phyloP scores from a whole-genome alignment of 2,113 vertebrate species.

The Setophaga coronata region DNA sequence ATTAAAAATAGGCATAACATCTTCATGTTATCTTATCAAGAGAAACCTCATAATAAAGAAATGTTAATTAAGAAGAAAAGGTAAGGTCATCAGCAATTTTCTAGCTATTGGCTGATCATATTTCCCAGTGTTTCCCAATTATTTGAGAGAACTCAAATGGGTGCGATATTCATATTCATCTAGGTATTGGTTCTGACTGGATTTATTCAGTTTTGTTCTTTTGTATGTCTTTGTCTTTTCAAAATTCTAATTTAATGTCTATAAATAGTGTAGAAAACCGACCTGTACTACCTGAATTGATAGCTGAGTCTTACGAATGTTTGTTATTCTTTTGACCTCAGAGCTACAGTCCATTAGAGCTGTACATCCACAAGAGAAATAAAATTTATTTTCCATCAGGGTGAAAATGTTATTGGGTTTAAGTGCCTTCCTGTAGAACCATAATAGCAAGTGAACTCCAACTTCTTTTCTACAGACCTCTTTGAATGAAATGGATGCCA shows the following conservation, averaged over 20 bases:
- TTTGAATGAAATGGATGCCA: not conserved
- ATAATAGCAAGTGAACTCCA: not conserved
- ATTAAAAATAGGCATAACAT: not conserved
- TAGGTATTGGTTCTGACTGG: not conserved
- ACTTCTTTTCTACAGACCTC: not conserved
- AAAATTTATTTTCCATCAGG: not conserved
- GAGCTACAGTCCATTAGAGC: rapidly evolving
- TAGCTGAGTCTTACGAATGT: not conserved
- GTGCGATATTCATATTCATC: not conserved
- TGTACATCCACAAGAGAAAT: not conserved
- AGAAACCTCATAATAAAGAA: not conserved
- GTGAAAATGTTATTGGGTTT: not conserved
- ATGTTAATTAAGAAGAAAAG: not conserved
- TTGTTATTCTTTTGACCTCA: not conserved
- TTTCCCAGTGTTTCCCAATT: not conserved
- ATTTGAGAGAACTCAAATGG: not conserved
- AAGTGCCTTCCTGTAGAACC: not conserved
- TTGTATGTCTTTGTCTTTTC: not conserved
- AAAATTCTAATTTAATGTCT: not conserved
- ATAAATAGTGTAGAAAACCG: not conserved
- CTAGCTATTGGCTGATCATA: not conserved
- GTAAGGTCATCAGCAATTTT: not conserved
- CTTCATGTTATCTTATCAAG: not conserved
- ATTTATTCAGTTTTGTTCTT: not conserved
- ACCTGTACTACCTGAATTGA: not conserved